Percentiles rank a stretch among this genome's conserved stretches.
Evolutionary conservation across 2,888 invertebrate genomes (phyloP).

Genomic region (Andricus curvator): DNA sequence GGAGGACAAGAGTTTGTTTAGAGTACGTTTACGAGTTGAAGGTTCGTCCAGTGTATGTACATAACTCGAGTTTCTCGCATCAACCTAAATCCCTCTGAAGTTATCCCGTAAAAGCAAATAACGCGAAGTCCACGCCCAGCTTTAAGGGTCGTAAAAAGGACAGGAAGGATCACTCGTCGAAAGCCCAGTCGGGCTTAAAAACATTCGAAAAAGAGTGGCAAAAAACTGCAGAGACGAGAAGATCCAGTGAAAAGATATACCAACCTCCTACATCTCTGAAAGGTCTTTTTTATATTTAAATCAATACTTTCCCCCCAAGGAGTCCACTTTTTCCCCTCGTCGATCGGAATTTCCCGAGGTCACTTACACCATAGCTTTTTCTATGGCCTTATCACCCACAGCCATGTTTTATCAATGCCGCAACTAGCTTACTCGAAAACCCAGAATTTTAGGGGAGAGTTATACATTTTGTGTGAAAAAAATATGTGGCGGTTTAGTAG

Average conservation of each 20-base stretch:
- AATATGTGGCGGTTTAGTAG: too few species aligned
- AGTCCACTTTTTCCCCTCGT: slow-evolving; percentile 21
- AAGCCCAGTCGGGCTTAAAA: slow-evolving; percentile 28
- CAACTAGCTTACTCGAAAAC: not conserved
- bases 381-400: slow-evolving; percentile 20
- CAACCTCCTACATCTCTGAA: not conserved
- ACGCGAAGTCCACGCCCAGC: slow-evolving; percentile 2
- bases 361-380: slow-evolving; percentile 27
- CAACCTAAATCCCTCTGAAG: slow-evolving; percentile 17
- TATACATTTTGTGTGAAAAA: not conserved
- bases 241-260: slow-evolving; percentile 18
- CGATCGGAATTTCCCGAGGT: slow-evolving; percentile 21
- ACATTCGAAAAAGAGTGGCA: slow-evolving; percentile 8
- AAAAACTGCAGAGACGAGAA: slow-evolving; percentile 17
- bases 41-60: not conserved
- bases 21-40: not conserved
- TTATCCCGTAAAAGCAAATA: slow-evolving; percentile 35
- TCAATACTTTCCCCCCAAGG: not conserved
- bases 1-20: not conserved
- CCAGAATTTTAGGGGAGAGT: not conserved
- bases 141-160: slow-evolving; percentile 30
- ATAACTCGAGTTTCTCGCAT: not conserved
- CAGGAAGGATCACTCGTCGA: not conserved
- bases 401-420: not conserved
- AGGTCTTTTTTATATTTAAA: slow-evolving; percentile 40